Conservation (phyloP, 2,113 vertebrate genomes). For the Dolichotis patagonum region DNA sequence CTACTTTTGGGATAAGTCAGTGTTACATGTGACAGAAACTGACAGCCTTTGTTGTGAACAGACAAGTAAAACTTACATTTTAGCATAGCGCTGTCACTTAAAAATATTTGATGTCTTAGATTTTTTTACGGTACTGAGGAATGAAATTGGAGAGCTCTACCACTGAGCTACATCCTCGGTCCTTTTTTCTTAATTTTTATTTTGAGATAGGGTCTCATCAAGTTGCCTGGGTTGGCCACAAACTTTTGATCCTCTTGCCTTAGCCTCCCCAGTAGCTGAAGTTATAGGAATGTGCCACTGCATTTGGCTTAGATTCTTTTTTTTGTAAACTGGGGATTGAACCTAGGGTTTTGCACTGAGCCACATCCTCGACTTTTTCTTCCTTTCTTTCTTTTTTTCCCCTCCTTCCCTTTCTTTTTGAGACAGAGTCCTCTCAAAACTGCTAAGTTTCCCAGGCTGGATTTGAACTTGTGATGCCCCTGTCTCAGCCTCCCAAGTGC, state of each 20-base stretch:
- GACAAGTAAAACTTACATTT: conserved; percentile 14
- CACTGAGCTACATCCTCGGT: background rate
- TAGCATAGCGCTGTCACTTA: background rate
- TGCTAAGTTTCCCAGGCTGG: background rate
- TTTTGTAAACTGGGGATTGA: background rate
- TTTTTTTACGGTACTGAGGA: background rate
- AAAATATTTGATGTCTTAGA: background rate
- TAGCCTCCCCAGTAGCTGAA: background rate
- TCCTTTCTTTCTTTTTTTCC: background rate
- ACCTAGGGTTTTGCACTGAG: background rate
- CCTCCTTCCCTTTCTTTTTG: background rate
- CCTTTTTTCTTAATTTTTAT: background rate
- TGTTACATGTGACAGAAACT: background rate
- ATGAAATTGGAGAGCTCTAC: background rate
- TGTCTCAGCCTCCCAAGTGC: background rate
- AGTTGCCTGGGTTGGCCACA: background rate
- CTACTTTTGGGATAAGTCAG: background rate
- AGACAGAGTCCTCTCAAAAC: background rate
- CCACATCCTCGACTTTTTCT: background rate
- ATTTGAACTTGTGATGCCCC: background rate
- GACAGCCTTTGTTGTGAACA: background rate
- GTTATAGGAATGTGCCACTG: background rate
- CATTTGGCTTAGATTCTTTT: background rate
- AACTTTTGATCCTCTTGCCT: background rate
- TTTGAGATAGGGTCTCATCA: background rate